Conservation (phyloP, 2,113 vertebrate genomes). For the Typhlomys cinereus region DNA sequence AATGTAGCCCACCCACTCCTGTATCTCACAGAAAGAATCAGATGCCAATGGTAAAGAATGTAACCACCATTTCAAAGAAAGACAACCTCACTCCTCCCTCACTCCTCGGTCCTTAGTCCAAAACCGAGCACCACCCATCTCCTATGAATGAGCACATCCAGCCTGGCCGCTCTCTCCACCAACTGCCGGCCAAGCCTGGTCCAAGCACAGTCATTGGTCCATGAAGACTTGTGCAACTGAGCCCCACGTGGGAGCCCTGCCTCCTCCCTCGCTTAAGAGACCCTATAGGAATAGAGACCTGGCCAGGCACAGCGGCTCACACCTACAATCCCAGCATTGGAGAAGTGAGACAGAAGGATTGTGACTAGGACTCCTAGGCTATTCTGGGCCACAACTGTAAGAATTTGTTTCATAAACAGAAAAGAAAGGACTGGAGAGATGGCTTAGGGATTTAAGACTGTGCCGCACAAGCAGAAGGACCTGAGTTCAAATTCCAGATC, state of each 20-base stretch:
- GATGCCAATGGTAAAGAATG: background rate
- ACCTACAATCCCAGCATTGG: background rate
- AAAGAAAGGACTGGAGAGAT: too few relatives aligned
- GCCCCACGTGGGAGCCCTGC: background rate
- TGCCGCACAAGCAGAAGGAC: too few relatives aligned
- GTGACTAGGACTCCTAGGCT: background rate
- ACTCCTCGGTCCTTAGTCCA: background rate
- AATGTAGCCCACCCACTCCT: fast-evolving
- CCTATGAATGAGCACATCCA: background rate
- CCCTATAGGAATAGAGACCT: background rate
- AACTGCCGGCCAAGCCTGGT: background rate
- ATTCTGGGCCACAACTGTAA: background rate
- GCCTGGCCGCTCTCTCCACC: background rate
- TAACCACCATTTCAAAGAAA: background rate
- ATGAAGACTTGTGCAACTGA: fast-evolving
- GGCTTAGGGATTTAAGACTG: too few relatives aligned
- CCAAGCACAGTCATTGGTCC: background rate
- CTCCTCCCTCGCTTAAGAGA: background rate
- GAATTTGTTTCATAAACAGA: background rate
- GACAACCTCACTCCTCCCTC: background rate
- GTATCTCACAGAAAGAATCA: background rate
- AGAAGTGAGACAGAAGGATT: background rate
- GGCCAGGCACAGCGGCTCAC: background rate
- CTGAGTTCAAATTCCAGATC: too few relatives aligned
- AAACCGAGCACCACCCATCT: background rate